These are phyloP conservation scores for Hiodon alosoides DNA, from an alignment of 2,113 vertebrate genomes.

Conservation along the genomic window DNA sequence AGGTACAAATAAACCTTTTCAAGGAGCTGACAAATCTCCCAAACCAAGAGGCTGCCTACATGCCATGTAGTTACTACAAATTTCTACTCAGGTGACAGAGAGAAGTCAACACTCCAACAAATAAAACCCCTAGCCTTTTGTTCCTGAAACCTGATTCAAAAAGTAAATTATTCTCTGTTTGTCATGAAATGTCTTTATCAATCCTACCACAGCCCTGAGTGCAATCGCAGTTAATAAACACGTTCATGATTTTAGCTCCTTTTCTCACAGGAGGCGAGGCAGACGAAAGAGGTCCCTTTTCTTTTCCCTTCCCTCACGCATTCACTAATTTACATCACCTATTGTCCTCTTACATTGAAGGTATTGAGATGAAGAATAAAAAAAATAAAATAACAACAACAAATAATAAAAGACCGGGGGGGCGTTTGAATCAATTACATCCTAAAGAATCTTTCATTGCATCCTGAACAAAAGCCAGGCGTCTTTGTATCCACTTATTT, in stretches of 20 bases:
- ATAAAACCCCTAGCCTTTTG: too few relatives aligned
- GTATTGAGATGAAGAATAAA: constrained; percentile 43
- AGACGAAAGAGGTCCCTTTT: neutral
- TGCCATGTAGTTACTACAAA: too few relatives aligned
- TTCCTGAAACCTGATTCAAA: neutral
- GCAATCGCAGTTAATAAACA: constrained; percentile 1
- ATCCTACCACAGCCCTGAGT: constrained; percentile 34
- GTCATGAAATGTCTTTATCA: constrained; percentile 48
- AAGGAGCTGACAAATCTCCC: too few relatives aligned
- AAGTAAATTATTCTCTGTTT: neutral
- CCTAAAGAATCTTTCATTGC: constrained; percentile 72
- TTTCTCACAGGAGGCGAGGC: neutral
- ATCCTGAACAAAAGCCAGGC: constrained; percentile 78
- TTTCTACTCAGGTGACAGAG: too few relatives aligned
- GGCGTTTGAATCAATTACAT: constrained; percentile 73
- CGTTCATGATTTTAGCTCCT: neutral
- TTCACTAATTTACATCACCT: constrained; percentile 57
- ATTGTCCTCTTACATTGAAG: constrained; percentile 63
- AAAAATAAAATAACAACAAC: constrained; percentile 22
- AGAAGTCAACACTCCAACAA: too few relatives aligned
- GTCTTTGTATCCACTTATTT: constrained; percentile 81
- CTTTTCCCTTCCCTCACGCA: constrained; percentile 26
- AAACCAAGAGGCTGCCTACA: too few relatives aligned
- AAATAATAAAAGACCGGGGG: constrained; percentile 43
- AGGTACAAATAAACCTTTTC: too few relatives aligned